Evolutionary conservation across 2,113 vertebrate species (phyloP), one percentile per base, ranked within the genome.

Genomic region (Chrysochloris asiatica): DNA sequence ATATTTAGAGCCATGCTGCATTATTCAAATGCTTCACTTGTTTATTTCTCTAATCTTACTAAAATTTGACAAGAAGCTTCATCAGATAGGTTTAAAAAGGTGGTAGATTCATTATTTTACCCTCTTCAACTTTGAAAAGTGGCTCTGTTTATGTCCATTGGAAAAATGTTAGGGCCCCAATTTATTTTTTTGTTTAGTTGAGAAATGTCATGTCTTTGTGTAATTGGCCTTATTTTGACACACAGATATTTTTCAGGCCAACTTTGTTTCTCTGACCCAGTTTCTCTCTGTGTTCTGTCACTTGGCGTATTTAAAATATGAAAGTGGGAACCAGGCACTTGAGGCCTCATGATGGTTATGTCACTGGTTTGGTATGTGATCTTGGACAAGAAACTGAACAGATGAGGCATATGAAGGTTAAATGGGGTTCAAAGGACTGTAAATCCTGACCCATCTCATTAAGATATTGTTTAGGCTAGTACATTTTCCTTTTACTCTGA

Each of bases 331-430:
- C 76, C 48, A 94, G 83, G 90, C 92, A 79, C 89, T 92, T 61
- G 73, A 90, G 94, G 94, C 81, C 93, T 91, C 89, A 85, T 95
- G 91, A 94, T 85, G 56, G 90, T 85, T 95, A 28, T 95, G 87
- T 96, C 95, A 97, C 63, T 91, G 93, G 94, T 93, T 92, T 94
- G 95, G 92, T 96, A 97, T 97, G 96, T 91, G 82, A 80, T 93
- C 89, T 95, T 97, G 95, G 95, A 75, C 82, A 92, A 92, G 71
- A 89, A 69, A 47, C 84, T 94, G 84, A 89, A 85, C 89, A 96
- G 87, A 96, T 95, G 91, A 97, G 63, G 86, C 82, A 78, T 45
- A 82, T 26, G 90, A 91, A 95, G 88, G 89, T 94, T 97, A 96
- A 94, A 63, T 61, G 43, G 73, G 83, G 93, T 93, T 95, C 6